Base-by-base conservation (phyloP, 1,140 invertebrate genomes). In the Drosophila oshimai region DNA sequence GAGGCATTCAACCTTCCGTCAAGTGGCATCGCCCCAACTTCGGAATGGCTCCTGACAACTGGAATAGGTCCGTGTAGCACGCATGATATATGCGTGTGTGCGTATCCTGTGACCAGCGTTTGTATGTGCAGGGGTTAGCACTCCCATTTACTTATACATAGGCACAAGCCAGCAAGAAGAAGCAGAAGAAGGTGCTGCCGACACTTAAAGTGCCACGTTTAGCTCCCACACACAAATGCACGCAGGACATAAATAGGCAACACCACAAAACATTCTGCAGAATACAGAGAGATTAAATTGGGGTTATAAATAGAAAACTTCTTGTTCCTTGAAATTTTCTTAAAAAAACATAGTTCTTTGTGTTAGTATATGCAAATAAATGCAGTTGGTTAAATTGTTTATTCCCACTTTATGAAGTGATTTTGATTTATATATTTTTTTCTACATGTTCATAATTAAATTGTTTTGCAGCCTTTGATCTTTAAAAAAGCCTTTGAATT, bases 141-240 rank as follows among this genome's bases (percentile, higher is more conserved):
- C n/a, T n/a, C n/a, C n/a, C n/a, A n/a, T n/a, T n/a, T n/a, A 58
- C 65, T 69, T 65, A 72, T 80, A 64, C 53, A 68, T 72, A 79
- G 60, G 49, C 47, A 39, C n/a, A 47, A 39, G 42, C 39, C 15
- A 7, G 6, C 26, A 42, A 37, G 47, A 54, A 71, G 64, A 34
- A 54, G 34, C 34, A 29, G 67, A 55, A 37, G 34, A 55, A 50
- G 41, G 28, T 42, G 53, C 24, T 74, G 74, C 36, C 64, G 60
- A 68, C 57, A 65, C 76, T 80, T 86, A 53, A 86, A 62, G 65
- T 75, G 71, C 62, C 65, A 73, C 65, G 74, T 84, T 84, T 78
- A 78, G 47, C 20, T 45, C 29, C 42, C 39, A 37, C 47, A 45
- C 31, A 55, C 57, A 57, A 33, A 57, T 15, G 42, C 39, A 42